Conservation (phyloP, 2,797 vertebrate species). For the Myotis daubentonii region DNA sequence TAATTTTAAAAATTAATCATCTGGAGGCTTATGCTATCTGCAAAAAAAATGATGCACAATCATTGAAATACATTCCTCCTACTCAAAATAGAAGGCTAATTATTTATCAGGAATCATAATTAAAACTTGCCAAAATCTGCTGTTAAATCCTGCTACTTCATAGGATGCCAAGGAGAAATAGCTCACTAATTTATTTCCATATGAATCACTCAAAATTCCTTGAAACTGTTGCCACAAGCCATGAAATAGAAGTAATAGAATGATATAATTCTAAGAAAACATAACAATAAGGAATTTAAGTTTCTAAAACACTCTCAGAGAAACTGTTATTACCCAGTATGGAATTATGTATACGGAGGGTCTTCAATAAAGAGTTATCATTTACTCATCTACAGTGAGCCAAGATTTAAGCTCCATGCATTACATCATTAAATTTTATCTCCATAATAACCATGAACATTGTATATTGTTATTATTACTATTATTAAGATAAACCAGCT, state of each 20-base stretch:
- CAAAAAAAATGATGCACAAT: not conserved
- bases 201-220: slow-evolving; percentile 38
- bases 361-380: not conserved
- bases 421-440: not conserved
- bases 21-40: not conserved
- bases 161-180: not conserved
- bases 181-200: not conserved
- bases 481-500: not conserved
- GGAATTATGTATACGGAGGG: not conserved
- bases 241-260: not conserved
- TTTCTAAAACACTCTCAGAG: not conserved
- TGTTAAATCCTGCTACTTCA: slow-evolving; percentile 21
- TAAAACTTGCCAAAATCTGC: not conserved
- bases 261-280: not conserved
- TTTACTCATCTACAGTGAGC: not conserved
- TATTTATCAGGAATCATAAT: not conserved
- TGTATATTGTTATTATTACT: not conserved
- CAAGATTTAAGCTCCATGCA: not conserved
- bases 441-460: not conserved
- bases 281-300: not conserved
- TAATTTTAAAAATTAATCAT: slow-evolving; percentile 5
- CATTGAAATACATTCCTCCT: not conserved
- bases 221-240: not conserved
- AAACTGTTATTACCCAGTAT: not conserved
- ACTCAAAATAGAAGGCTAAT: slow-evolving; percentile 26